Base-by-base conservation (phyloP, 2,888 invertebrate species). In the Pandemis cinnamomeana region DNA sequence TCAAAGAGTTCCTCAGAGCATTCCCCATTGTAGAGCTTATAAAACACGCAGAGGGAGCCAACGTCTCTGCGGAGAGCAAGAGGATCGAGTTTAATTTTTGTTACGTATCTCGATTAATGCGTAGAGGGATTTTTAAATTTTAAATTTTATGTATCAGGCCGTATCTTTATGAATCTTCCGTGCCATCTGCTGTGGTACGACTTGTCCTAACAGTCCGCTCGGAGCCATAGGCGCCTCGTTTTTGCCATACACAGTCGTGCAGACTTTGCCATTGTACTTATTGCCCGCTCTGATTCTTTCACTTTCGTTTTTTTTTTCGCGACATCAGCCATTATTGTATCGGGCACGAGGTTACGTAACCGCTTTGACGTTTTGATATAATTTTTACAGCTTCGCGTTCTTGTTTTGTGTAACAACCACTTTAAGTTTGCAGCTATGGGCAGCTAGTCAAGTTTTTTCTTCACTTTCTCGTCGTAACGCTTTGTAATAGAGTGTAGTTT, bases 301-400 rank as follows among this genome's bases (percentile, higher is more conserved):
- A 89, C 92, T 93, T 93, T 93, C 93, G 86, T 90, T 93, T 92
- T 93, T 92, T 93, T 91, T 91, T 91, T 90, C 87, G 91, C 90
- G 92, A 91, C 93, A 91, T 91, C 92, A 86, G 83, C 83, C 81
- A 91, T 92, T 90, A 91, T 91, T 87, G 87, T 91, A 93, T 93
- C 90, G 90, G 85, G 93, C 83, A 89, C 93, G 92, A 93, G 93
- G 93, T 93, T 93, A 88, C 81, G 91, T 89, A 93, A 93, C 88
- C 87, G 77, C 88, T 92, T 89, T 89, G 87, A 87, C 90, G 91
- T 91, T 93, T 93, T 93, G 92, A 93, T 93, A 93, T 93, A 90
- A 93, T 93, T 93, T 93, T 93, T 90, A 88, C 85, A 87, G 88
- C 88, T 90, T 72, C 67, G 71, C 71, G 61, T 41, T 72, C 75